phyloP scores from a whole-genome alignment of 2,113 vertebrate species.

The Gallinago media region DNA sequence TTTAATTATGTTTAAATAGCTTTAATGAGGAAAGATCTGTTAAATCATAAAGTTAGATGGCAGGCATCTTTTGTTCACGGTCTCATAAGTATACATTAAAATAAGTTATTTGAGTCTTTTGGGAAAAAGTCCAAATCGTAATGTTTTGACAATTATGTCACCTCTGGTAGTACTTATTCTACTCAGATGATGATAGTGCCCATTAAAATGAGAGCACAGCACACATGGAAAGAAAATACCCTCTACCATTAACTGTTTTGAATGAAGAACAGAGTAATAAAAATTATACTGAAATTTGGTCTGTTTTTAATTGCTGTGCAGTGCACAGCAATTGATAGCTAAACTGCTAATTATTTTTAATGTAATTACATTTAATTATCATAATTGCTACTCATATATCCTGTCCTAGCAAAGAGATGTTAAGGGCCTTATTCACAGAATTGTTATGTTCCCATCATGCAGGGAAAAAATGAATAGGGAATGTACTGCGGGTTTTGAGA shows the following conservation, averaged over 20 bases:
- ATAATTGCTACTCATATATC: conserved; percentile 71
- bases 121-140: conserved; percentile 4
- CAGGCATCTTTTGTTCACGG: background rate
- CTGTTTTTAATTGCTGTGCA: conserved; percentile 65
- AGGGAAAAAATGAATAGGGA: background rate
- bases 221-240: conserved; percentile 44
- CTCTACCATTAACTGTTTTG: conserved; percentile 41
- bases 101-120: background rate
- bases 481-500: conserved; percentile 3
- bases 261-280: conserved; percentile 65
- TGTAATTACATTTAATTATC: conserved; percentile 80
- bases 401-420: conserved; percentile 58
- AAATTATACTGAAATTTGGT: conserved; percentile 69
- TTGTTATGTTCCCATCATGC: conserved; percentile 21
- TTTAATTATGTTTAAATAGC: background rate
- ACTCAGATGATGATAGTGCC: conserved; percentile 17
- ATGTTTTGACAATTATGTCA: conserved; percentile 54
- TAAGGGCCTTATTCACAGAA: conserved; percentile 55
- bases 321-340: conserved; percentile 61
- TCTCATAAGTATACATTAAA: background rate
- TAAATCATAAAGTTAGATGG: background rate
- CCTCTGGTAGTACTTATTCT: conserved; percentile 31
- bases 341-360: conserved; percentile 79
- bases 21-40: background rate
- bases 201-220: conserved; percentile 51